Evolutionary conservation across 2,888 invertebrate species (phyloP).

Genomic region (Itoplectis maculator): DNA sequence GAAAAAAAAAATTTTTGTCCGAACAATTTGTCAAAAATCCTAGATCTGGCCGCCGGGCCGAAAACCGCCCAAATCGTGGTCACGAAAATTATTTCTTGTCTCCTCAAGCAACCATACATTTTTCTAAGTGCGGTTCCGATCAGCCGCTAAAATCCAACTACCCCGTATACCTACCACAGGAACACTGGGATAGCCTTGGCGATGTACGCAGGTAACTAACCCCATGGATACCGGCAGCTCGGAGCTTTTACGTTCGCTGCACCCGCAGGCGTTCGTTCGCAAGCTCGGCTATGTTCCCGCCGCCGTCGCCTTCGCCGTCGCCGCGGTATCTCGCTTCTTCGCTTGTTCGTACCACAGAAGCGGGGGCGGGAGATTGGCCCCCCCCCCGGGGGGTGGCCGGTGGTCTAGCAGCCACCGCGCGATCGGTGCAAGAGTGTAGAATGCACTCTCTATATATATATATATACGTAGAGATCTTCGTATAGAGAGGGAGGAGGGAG

Average conservation of each 20-base stretch:
- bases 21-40: too few species aligned
- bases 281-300: conserved; percentile 36
- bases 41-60: too few species aligned
- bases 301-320: too few species aligned
- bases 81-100: too few species aligned
- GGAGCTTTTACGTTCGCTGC: conserved; percentile 31
- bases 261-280: conserved; percentile 60
- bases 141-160: neutral
- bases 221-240: neutral
- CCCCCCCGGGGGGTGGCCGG: neutral
- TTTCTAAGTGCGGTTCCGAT: conserved; percentile 10
- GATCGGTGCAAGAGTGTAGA: conserved; percentile 49
- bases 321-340: conserved; percentile 19
- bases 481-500: conserved; percentile 51
- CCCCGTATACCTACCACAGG: conserved; percentile 7
- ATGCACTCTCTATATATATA: neutral
- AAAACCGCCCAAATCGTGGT: too few species aligned
- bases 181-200: neutral
- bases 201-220: conserved; percentile 21
- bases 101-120: too few species aligned
- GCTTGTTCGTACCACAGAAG: conserved; percentile 30
- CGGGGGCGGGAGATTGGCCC: conserved; percentile 21
- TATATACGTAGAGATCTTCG: neutral
- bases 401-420: conserved; percentile 53
- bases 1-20: too few species aligned